These are phyloP conservation scores for Dioctria linearis DNA, from an alignment of 2,888 invertebrate species.

Conservation along the genomic window DNA sequence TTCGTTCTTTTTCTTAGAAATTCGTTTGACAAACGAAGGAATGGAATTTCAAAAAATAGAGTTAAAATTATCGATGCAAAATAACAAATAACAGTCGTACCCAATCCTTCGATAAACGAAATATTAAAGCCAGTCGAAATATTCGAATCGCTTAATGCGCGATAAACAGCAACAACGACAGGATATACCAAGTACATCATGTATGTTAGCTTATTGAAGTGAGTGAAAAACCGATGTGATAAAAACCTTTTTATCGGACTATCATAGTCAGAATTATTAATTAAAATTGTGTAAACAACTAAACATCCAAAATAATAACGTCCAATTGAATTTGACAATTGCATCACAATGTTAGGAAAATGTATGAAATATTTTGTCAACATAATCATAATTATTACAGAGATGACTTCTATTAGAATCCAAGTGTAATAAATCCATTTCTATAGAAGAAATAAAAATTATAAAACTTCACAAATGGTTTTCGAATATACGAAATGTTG, in stretches of 20 bases:
- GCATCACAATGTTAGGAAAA: background rate
- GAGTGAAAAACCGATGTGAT: constrained; percentile 2
- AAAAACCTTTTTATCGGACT: background rate
- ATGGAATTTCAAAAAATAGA: constrained; percentile 32
- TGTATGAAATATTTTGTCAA: background rate
- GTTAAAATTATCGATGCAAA: constrained; percentile 3
- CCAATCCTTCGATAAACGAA: constrained; percentile 4
- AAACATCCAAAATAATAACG: background rate
- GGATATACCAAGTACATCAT: constrained; percentile 27
- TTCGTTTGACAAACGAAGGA: background rate
- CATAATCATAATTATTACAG: background rate
- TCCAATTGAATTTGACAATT: background rate
- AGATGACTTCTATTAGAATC: background rate
- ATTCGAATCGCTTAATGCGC: background rate
- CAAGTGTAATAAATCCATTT: background rate
- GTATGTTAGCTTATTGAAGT: constrained; percentile 22
- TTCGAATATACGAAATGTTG: background rate
- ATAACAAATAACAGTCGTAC: background rate
- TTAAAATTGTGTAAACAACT: background rate
- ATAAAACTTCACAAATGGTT: background rate
- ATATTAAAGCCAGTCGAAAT: background rate
- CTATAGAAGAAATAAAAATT: background rate
- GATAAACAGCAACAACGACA: background rate
- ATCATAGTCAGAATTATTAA: background rate
- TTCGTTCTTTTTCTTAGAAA: background rate